Percentiles rank a stretch among this genome's conserved stretches.
Evolutionary conservation across 2,113 vertebrate species (phyloP).

Genomic region (Sclerurus mexicanus): DNA sequence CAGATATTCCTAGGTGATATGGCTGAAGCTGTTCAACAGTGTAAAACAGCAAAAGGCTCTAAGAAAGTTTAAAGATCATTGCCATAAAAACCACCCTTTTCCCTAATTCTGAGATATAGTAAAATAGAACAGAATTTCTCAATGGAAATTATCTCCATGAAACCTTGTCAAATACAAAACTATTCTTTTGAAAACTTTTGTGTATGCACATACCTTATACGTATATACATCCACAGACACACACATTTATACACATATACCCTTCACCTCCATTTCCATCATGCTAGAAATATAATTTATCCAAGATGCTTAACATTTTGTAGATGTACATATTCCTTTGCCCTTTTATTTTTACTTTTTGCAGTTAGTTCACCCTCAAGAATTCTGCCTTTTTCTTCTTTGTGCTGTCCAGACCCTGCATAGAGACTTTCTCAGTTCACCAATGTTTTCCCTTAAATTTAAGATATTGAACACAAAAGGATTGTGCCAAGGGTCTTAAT

Average conservation of each 20-base stretch:
- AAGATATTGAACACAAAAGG: neutral
- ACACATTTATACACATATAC: neutral
- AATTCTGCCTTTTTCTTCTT: neutral
- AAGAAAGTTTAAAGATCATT: neutral
- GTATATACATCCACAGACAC: neutral
- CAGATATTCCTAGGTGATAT: neutral
- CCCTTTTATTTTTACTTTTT: neutral
- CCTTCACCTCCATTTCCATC: neutral
- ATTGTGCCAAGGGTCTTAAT: neutral
- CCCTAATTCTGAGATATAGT: neutral
- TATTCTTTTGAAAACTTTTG: neutral
- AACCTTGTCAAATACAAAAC: neutral
- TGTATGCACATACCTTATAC: accelerated
- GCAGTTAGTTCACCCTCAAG: neutral
- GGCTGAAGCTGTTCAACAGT: neutral
- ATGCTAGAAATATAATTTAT: neutral
- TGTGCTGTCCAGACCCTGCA: neutral
- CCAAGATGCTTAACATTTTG: neutral
- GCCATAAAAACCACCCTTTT: neutral
- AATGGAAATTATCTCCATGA: neutral
- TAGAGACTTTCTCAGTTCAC: neutral
- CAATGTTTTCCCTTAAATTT: neutral
- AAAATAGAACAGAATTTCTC: neutral
- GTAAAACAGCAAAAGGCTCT: neutral
- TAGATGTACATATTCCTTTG: neutral